A percentile compares a stretch with the other conserved stretches of the same genome.
These are phyloP conservation scores for Eudemis profundana DNA, from an alignment of 2,888 invertebrate genomes.

Conservation along the genomic window DNA sequence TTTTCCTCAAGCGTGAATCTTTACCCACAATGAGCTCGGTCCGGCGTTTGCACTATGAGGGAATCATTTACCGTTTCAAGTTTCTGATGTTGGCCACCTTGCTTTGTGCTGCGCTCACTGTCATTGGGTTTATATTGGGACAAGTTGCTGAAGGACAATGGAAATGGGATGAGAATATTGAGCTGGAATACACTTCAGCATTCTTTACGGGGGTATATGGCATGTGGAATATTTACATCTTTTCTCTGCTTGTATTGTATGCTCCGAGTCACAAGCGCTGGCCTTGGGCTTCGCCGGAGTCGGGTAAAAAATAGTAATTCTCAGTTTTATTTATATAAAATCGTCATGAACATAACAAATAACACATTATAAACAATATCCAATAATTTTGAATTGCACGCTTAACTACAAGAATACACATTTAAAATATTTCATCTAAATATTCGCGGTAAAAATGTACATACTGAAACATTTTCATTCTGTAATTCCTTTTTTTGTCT, in stretches of 20 bases:
- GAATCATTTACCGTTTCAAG: conserved; percentile 98
- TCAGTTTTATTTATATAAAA: too few species aligned
- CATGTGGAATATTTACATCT: conserved; percentile 99
- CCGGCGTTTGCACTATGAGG: conserved; percentile 96
- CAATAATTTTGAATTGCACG: too few species aligned
- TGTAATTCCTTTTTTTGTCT: too few species aligned
- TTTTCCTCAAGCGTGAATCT: conserved; percentile 93
- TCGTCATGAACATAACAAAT: too few species aligned
- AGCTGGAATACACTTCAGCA: conserved; percentile 97
- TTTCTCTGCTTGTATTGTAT: conserved; percentile 96
- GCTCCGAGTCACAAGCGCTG: conserved; percentile 98
- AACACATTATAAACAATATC: too few species aligned
- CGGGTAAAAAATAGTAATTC: too few species aligned
- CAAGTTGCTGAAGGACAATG: conserved; percentile 97
- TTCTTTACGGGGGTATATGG: conserved; percentile 99
- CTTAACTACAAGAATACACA: too few species aligned
- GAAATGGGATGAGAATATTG: conserved; percentile 96
- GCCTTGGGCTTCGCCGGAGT: too few species aligned
- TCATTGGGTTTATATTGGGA: conserved; percentile 97
- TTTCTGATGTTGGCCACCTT: conserved; percentile 98
- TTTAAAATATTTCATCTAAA: too few species aligned
- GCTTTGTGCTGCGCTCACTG: conserved; percentile 96
- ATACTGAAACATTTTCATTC: too few species aligned
- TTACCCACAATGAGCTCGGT: conserved; percentile 97
- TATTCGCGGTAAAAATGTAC: too few species aligned